Evolutionary conservation across 1,140 invertebrate species (phyloP).

Genomic region (Drosophila pruinosa): DNA sequence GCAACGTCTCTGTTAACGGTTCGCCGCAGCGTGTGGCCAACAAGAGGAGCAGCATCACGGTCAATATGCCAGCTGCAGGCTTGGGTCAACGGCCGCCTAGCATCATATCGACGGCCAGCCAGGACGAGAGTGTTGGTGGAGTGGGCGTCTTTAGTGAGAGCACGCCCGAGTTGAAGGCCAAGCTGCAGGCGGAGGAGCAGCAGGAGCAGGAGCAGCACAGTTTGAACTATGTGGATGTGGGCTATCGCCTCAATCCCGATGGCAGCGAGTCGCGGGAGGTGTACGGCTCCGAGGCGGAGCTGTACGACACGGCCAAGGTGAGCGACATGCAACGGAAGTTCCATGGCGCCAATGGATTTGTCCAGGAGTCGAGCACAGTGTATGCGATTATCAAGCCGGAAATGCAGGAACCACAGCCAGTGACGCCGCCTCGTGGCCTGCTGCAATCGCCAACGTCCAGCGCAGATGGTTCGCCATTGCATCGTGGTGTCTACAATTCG

Average conservation of each 20-base stretch:
- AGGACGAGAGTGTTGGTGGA: too few relatives aligned
- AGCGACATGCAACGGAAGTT: slow-evolving; percentile 77
- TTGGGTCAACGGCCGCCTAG: slow-evolving; percentile 84
- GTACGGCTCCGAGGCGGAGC: slow-evolving; percentile 73
- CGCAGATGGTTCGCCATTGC: slow-evolving; percentile 61
- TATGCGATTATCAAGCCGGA: slow-evolving; percentile 82
- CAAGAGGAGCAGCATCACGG: slow-evolving; percentile 82
- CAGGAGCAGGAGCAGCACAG: slow-evolving; percentile 43
- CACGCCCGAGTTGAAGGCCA: slow-evolving; percentile 86
- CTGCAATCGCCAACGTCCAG: slow-evolving; percentile 59
- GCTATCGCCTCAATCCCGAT: slow-evolving; percentile 81
- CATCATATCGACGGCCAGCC: slow-evolving; percentile 84
- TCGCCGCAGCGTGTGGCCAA: slow-evolving; percentile 71
- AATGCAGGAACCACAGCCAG: slow-evolving; percentile 44
- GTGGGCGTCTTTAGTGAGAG: slow-evolving; percentile 87
- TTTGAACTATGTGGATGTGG: slow-evolving; percentile 81
- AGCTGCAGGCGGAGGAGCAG: slow-evolving; percentile 82
- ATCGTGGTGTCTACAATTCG: slow-evolving; percentile 56
- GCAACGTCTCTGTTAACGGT: slow-evolving; percentile 29
- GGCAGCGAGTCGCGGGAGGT: slow-evolving; percentile 78
- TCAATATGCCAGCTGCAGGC: slow-evolving; percentile 86
- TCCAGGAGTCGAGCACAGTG: slow-evolving; percentile 72
- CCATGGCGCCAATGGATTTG: slow-evolving; percentile 75
- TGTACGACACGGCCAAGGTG: slow-evolving; percentile 74
- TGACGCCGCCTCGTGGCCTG: slow-evolving; percentile 29